Evolutionary conservation across 35 echinoderm and acorn worm species (phyloP).

Genomic region (Heliocidaris tuberculata): DNA sequence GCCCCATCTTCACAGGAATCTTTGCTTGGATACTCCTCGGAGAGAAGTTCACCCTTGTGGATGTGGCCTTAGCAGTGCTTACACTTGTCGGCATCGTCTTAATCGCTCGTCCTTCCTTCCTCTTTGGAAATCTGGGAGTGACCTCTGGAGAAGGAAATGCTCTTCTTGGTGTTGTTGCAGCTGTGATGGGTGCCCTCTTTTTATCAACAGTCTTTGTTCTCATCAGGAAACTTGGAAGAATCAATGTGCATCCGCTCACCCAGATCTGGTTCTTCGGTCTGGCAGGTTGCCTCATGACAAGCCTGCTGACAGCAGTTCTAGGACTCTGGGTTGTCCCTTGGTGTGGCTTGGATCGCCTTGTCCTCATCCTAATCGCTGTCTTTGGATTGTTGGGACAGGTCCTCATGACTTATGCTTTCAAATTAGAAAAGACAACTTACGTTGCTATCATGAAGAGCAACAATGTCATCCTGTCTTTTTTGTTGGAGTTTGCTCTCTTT

Average conservation of each 20-base stretch:
- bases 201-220: not conserved
- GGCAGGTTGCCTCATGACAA: not conserved
- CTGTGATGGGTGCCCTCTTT: not conserved
- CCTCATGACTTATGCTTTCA: conserved; percentile 35
- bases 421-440: conserved; percentile 43
- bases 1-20: conserved; percentile 57
- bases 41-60: conserved; percentile 38
- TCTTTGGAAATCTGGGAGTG: conserved; percentile 17
- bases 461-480: conserved; percentile 40
- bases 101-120: conserved; percentile 58
- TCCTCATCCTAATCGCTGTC: not conserved
- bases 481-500: conserved; percentile 35
- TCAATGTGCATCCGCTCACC: conserved; percentile 14
- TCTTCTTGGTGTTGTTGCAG: not conserved
- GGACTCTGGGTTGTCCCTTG: conserved; percentile 6
- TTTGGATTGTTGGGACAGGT: conserved; percentile 46
- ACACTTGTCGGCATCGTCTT: conserved; percentile 41
- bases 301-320: not conserved
- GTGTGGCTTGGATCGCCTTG: conserved; percentile 28
- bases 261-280: not conserved
- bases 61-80: conserved; percentile 39
- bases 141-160: not conserved
- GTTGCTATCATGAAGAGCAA: conserved; percentile 41
- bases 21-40: conserved; percentile 55
- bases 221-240: conserved; percentile 31